phyloP scores from a whole-genome alignment of 2,113 vertebrate species.

The Atlantisia rogersi region DNA sequence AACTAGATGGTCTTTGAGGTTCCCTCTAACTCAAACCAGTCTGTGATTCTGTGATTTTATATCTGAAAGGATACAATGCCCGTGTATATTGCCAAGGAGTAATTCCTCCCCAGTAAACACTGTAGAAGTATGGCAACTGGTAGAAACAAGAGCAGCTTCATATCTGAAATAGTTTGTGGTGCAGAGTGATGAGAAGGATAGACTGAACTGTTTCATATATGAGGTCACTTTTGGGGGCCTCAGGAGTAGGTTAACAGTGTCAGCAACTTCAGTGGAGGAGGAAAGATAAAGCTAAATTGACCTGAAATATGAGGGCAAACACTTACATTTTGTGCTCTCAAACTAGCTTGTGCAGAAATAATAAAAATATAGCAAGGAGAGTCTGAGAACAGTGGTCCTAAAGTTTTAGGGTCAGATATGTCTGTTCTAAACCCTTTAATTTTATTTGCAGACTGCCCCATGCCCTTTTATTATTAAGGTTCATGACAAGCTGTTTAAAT shows the following conservation, averaged over 20 bases:
- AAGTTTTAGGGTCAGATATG: neutral
- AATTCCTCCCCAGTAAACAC: neutral
- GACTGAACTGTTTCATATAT: neutral
- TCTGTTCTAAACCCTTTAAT: neutral
- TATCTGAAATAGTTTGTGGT: neutral
- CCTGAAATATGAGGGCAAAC: neutral
- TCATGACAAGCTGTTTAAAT: neutral
- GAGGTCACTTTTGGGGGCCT: neutral
- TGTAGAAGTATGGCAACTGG: neutral
- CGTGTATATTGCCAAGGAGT: neutral
- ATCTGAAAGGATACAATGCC: neutral
- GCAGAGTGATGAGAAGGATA: neutral
- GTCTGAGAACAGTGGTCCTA: neutral
- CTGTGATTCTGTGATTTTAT: too few relatives aligned
- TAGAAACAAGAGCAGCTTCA: neutral
- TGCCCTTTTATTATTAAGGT: neutral
- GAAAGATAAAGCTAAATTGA: neutral
- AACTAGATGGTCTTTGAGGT: too few relatives aligned
- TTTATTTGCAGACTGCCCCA: neutral
- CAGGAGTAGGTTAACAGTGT: neutral
- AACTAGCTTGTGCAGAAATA: neutral
- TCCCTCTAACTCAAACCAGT: too few relatives aligned
- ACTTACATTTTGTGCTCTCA: neutral
- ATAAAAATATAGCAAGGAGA: neutral
- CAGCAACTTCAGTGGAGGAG: neutral